Evolutionary conservation across 2,113 vertebrate species (phyloP).

Genomic region (Xiphorhynchus elegans): DNA sequence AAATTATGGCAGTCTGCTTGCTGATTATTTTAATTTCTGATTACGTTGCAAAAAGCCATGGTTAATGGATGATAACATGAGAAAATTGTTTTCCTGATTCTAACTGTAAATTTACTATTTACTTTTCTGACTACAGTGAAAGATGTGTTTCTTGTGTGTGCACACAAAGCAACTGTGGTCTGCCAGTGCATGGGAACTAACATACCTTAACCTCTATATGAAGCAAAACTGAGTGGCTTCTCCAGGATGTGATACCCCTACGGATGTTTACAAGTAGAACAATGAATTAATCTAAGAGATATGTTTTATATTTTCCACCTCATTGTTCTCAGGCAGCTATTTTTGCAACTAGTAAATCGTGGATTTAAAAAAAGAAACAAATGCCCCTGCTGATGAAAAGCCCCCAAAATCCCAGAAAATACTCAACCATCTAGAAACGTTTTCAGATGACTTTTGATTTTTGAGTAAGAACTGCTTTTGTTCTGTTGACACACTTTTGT

Average conservation of each 20-base stretch:
- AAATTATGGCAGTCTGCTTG: slow-evolving; percentile 1
- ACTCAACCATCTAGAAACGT: slow-evolving; percentile 4
- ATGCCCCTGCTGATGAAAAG: neutral
- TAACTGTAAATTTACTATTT: slow-evolving; percentile 4
- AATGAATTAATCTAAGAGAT: slow-evolving; percentile 62
- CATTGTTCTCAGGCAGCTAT: slow-evolving; percentile 65
- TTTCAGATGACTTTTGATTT: neutral
- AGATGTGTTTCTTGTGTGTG: neutral
- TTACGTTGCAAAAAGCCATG: slow-evolving; percentile 9
- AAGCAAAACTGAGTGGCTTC: slow-evolving; percentile 51
- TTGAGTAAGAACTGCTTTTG: neutral
- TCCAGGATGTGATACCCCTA: slow-evolving; percentile 59
- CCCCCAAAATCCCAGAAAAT: neutral
- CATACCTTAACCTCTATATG: neutral
- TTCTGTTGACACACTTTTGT: neutral
- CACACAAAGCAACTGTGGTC: neutral
- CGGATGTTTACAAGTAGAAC: slow-evolving; percentile 68
- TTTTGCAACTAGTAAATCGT: slow-evolving; percentile 54
- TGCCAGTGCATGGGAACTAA: slow-evolving; percentile 41
- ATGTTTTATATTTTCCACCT: slow-evolving; percentile 43
- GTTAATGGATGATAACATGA: slow-evolving; percentile 2
- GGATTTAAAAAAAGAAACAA: slow-evolving; percentile 26
- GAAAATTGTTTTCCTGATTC: neutral
- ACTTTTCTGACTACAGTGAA: neutral
- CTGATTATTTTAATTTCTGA: neutral